Conservation (phyloP, 2,113 vertebrate genomes). For the Spilogale gracilis region DNA sequence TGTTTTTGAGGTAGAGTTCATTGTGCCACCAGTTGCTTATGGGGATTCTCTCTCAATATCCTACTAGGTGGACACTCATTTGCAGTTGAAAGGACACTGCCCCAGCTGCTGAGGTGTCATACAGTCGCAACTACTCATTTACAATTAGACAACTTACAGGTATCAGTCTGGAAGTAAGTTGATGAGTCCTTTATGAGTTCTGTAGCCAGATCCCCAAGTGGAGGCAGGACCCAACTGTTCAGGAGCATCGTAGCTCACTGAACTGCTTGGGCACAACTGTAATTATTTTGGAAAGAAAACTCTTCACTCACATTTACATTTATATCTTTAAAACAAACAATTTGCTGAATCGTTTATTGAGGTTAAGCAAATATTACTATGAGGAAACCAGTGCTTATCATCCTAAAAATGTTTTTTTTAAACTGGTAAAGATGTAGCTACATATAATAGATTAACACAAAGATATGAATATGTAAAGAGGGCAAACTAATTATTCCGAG, state of each 20-base stretch:
- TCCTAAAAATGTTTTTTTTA: constrained; percentile 20
- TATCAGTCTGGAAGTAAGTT: background rate
- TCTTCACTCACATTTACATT: background rate
- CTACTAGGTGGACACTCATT: background rate
- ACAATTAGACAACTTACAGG: constrained; percentile 12
- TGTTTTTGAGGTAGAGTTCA: background rate
- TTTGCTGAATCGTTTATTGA: constrained; percentile 40
- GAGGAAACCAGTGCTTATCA: constrained; percentile 13
- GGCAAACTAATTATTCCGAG: background rate
- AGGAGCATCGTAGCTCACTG: background rate
- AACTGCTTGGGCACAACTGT: background rate
- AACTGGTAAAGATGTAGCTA: background rate
- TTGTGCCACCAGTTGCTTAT: background rate
- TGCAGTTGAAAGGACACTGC: background rate
- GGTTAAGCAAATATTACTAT: background rate
- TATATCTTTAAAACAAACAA: constrained; percentile 42
- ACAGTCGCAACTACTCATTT: constrained; percentile 27
- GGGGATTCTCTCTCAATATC: background rate
- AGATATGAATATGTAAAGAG: constrained; percentile 53
- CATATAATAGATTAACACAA: constrained; percentile 26
- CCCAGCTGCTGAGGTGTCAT: background rate
- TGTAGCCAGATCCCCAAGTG: background rate
- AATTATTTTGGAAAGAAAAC: constrained; percentile 27
- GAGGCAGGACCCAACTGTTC: background rate
- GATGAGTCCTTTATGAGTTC: background rate